Evolutionary conservation across 1,140 invertebrate species (phyloP).

Genomic region (Samia ricini): DNA sequence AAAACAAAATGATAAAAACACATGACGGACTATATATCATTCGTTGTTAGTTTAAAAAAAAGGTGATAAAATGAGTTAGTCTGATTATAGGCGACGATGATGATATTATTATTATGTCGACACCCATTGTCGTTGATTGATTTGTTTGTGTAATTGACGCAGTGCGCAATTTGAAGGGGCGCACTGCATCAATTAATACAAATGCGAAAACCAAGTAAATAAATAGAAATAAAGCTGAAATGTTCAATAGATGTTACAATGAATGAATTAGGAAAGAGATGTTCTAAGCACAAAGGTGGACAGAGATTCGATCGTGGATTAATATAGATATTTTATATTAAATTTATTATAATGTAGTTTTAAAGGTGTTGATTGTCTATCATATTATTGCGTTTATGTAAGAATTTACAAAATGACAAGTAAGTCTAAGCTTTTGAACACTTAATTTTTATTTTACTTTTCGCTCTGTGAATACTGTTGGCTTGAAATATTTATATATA

Average conservation of each 20-base stretch:
- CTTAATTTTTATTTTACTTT: conserved; percentile 32
- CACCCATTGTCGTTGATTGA: conserved; percentile 42
- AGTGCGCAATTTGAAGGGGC: conserved; percentile 20
- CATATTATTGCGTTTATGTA: not conserved
- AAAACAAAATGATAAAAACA: not conserved
- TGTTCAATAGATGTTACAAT: not conserved
- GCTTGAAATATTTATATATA: conserved; percentile 16
- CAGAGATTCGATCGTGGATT: not conserved
- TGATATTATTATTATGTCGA: conserved; percentile 36
- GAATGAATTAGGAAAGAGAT: not conserved
- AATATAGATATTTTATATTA: not conserved
- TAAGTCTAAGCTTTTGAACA: not conserved
- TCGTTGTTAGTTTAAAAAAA: conserved; percentile 50
- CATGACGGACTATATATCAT: not conserved
- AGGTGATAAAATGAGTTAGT: conserved; percentile 47
- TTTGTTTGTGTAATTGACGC: conserved; percentile 41
- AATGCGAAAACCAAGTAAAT: conserved; percentile 1
- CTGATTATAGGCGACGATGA: conserved; percentile 30
- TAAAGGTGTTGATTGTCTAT: too few relatives aligned
- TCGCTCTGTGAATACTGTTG: conserved; percentile 36
- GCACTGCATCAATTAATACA: conserved; percentile 45
- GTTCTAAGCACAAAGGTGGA: not conserved
- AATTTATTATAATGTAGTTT: too few relatives aligned
- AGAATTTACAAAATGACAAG: not conserved
- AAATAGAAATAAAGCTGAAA: conserved; percentile 12